Conservation (phyloP, 2,113 vertebrate species). For the Anolis carolinensis region DNA sequence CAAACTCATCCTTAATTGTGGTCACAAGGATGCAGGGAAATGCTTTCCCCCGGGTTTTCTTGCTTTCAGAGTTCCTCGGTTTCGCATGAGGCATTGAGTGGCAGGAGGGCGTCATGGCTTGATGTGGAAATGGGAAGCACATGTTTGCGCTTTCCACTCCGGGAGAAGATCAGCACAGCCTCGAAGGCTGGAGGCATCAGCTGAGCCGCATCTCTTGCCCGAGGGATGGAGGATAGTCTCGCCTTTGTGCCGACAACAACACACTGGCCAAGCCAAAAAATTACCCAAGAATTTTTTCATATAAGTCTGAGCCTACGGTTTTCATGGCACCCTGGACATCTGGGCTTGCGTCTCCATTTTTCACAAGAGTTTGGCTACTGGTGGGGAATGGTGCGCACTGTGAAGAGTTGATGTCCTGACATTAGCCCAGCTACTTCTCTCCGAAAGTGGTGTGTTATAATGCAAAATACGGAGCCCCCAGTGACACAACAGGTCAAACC, state of each 20-base stretch:
- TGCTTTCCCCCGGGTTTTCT: neutral
- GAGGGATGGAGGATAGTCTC: neutral
- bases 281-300: neutral
- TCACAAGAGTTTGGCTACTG: neutral
- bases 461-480: too few species aligned
- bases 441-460: too few species aligned
- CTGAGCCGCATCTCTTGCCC: neutral
- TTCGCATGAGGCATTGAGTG: neutral
- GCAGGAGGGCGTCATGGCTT: neutral
- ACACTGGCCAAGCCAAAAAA: neutral
- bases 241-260: neutral
- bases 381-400: too few species aligned
- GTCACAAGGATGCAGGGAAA: neutral
- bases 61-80: neutral
- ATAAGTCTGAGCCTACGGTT: neutral
- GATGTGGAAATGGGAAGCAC: accelerated
- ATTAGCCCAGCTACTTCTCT: neutral
- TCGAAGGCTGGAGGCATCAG: neutral
- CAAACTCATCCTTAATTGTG: neutral
- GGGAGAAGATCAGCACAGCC: neutral
- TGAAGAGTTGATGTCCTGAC: neutral
- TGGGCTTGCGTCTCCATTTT: neutral
- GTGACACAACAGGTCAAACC: too few species aligned
- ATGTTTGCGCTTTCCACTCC: neutral
- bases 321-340: neutral